phyloP scores from a whole-genome alignment of 2,888 invertebrate species.

The Drosophila suboccidentalis region DNA sequence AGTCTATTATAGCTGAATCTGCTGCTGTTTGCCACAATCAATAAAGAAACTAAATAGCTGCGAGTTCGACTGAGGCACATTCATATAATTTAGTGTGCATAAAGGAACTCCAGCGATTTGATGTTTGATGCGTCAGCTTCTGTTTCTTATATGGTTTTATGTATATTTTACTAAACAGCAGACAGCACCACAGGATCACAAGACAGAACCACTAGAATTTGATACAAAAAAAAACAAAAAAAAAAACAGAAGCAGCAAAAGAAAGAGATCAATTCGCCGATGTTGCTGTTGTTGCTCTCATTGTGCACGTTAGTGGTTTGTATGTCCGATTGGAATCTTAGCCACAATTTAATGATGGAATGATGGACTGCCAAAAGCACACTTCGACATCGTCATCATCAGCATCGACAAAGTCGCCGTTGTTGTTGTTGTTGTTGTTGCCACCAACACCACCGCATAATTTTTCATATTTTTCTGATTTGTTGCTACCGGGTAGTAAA shows the following conservation, averaged over 20 bases:
- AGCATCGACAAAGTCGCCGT: slow-evolving; percentile 20
- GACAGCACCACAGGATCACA: slow-evolving; percentile 12
- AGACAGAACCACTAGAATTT: slow-evolving; percentile 20
- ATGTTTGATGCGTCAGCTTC: slow-evolving; percentile 35
- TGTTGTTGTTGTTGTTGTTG: slow-evolving; percentile 28
- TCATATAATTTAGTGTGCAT: slow-evolving; percentile 66
- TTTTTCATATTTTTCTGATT: slow-evolving; percentile 81
- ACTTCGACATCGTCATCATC: slow-evolving; percentile 73
- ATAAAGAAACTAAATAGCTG: slow-evolving; percentile 41
- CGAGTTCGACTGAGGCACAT: slow-evolving; percentile 26
- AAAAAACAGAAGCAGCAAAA: slow-evolving; percentile 18
- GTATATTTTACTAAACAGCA: slow-evolving; percentile 44
- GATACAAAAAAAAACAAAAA: slow-evolving; percentile 10
- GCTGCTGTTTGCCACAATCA: slow-evolving; percentile 40
- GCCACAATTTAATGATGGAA: slow-evolving; percentile 82
- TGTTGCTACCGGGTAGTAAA: slow-evolving; percentile 82
- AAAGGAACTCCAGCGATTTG: slow-evolving; percentile 44
- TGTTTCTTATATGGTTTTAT: slow-evolving; percentile 51
- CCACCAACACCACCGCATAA: slow-evolving; percentile 54
- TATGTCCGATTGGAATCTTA: slow-evolving; percentile 78
- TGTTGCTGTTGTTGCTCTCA: slow-evolving; percentile 40
- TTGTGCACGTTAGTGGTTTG: slow-evolving; percentile 38
- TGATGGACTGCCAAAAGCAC: slow-evolving; percentile 82
- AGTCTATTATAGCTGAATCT: neutral
- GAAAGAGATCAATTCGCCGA: slow-evolving; percentile 40